Conservation (phyloP, 2,797 vertebrate genomes). For the Semaprochilodus insignis region DNA sequence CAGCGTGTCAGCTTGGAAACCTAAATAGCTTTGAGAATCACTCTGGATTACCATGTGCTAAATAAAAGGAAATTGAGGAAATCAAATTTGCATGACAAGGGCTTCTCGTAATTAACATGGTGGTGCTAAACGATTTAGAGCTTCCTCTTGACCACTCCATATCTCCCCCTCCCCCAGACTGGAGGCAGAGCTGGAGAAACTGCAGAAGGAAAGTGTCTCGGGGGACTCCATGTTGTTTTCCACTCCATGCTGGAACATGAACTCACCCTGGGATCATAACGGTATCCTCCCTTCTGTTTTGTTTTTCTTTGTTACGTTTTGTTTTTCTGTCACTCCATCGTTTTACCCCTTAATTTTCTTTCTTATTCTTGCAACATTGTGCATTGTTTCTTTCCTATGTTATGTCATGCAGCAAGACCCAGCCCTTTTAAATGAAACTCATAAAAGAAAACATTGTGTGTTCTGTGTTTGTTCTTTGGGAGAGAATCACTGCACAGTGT, state of each 20-base stretch:
- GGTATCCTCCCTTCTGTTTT: constrained; percentile 62
- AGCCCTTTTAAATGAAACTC: no score
- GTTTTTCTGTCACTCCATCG: not conserved
- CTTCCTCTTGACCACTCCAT: not conserved
- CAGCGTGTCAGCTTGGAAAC: constrained; percentile 25
- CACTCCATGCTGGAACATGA: constrained; percentile 79
- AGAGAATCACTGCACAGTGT: not conserved
- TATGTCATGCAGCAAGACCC: not conserved
- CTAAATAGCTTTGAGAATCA: not conserved
- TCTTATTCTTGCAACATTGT: not conserved
- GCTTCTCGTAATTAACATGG: not conserved
- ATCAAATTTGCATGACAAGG: not conserved
- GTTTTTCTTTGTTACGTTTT: constrained; percentile 16
- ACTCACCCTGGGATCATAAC: constrained; percentile 75
- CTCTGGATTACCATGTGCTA: not conserved
- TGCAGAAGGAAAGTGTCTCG: constrained; percentile 73
- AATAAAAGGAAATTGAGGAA: not conserved
- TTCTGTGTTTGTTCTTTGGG: not conserved
- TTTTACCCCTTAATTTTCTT: not conserved
- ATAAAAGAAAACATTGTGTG: not conserved
- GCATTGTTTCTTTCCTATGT: not conserved
- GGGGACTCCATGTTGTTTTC: constrained; percentile 76
- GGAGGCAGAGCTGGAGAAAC: constrained; percentile 82
- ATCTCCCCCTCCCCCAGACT: constrained; percentile 66
- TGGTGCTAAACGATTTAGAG: constrained; percentile 6